A percentile compares a stretch with the other conserved stretches of the same genome.
Evolutionary conservation across 2,888 invertebrate species (phyloP).

Genomic region (Parelbella ahira): DNA sequence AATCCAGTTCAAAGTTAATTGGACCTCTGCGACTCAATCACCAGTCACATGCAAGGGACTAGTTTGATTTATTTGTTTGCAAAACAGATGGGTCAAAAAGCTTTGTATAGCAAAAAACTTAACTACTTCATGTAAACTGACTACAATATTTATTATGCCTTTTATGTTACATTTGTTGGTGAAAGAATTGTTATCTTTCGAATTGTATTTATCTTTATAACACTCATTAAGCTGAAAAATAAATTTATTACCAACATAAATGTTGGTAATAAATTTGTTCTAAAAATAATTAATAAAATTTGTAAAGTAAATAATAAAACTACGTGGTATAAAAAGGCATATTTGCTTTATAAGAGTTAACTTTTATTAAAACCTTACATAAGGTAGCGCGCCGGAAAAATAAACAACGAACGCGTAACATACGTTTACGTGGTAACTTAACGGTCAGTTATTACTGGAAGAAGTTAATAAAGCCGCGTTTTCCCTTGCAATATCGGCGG

Average conservation of each 20-base stretch:
- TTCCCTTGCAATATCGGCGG: constrained; percentile 42
- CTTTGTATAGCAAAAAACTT: constrained; percentile 9
- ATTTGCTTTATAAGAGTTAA: too few species aligned
- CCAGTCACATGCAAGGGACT: constrained; percentile 42
- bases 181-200: too few species aligned
- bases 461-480: constrained; percentile 21
- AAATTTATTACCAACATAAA: too few species aligned
- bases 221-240: too few species aligned
- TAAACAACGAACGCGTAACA: constrained; percentile 20
- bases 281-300: too few species aligned
- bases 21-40: constrained; percentile 56
- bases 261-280: too few species aligned
- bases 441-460: constrained; percentile 17
- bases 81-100: constrained; percentile 29
- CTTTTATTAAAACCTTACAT: constrained; percentile 6
- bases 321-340: too few species aligned
- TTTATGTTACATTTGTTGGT: too few species aligned
- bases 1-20: constrained; percentile 51
- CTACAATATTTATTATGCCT: too few species aligned
- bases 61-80: constrained; percentile 37
- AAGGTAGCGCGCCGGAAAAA: constrained; percentile 18
- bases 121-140: too few species aligned
- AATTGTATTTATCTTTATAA: too few species aligned
- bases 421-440: constrained; percentile 21
- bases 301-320: too few species aligned